Percentiles rank a stretch among this genome's conserved stretches.
These are phyloP conservation scores for Cynocephalus volans DNA, from an alignment of 2,113 vertebrate genomes.

Conservation along the genomic window DNA sequence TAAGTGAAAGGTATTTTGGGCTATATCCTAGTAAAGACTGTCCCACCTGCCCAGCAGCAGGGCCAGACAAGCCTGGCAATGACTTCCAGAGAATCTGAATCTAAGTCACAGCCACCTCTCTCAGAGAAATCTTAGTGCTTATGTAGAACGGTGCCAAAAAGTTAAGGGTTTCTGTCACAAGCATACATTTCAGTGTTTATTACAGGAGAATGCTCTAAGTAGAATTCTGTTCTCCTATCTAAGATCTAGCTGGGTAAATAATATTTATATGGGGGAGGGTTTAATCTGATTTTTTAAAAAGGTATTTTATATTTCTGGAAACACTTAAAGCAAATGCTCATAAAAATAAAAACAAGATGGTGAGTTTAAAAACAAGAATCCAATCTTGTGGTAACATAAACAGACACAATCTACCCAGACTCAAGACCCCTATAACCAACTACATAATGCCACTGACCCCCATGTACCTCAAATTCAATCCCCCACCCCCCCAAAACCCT, in stretches of 20 bases:
- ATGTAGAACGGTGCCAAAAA: slow-evolving; percentile 47
- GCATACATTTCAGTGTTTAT: slow-evolving; percentile 56
- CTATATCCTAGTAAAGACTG: not conserved
- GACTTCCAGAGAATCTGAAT: slow-evolving; percentile 49
- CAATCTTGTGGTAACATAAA: slow-evolving; percentile 5
- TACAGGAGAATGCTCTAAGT: slow-evolving; percentile 64
- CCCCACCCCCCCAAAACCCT: not conserved
- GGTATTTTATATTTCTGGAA: slow-evolving; percentile 66
- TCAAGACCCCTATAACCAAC: not conserved
- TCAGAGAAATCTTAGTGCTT: slow-evolving; percentile 65
- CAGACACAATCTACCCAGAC: slow-evolving; percentile 14
- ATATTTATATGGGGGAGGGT: slow-evolving; percentile 28
- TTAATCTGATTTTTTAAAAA: slow-evolving; percentile 54
- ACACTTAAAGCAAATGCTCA: slow-evolving; percentile 54
- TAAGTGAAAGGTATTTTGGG: not conserved
- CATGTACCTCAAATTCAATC: not conserved
- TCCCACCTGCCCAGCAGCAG: not conserved
- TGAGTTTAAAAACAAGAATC: slow-evolving; percentile 65
- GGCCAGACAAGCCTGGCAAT: slow-evolving; percentile 40
- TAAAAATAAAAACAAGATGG: slow-evolving; percentile 67
- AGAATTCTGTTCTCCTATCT: slow-evolving; percentile 67
- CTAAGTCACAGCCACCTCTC: slow-evolving; percentile 2
- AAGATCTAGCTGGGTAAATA: slow-evolving; percentile 61
- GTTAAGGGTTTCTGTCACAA: slow-evolving; percentile 55
- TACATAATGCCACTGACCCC: not conserved